Conservation (phyloP, 2,113 vertebrate species). For the Chionomys nivalis region DNA sequence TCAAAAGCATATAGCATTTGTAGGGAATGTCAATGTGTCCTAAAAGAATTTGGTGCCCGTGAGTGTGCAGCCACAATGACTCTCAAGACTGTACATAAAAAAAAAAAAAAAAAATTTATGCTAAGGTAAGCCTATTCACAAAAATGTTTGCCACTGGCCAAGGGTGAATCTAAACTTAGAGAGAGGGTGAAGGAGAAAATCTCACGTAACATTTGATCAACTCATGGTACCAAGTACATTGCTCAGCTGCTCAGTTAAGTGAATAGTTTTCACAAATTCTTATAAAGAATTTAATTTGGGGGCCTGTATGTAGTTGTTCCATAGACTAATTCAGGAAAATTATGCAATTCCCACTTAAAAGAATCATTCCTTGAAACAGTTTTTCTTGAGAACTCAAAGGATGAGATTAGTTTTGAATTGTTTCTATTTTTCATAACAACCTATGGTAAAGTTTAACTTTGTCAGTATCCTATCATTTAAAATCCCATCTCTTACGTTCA, state of each 20-base stretch:
- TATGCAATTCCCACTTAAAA: not conserved
- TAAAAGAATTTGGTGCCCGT: not conserved
- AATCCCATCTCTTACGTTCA: not conserved
- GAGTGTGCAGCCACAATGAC: fast-evolving
- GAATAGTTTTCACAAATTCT: not conserved
- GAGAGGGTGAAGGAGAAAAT: not conserved
- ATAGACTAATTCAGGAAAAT: not conserved
- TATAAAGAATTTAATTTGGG: not conserved
- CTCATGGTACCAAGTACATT: not conserved
- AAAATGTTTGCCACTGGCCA: not conserved
- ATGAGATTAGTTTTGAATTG: not conserved
- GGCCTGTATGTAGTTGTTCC: fast-evolving
- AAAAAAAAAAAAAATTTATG: not conserved
- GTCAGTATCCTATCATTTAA: not conserved
- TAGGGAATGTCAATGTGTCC: not conserved
- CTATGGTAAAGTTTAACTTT: not conserved
- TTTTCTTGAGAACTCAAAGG: not conserved
- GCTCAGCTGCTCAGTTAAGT: not conserved
- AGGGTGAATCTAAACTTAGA: not conserved
- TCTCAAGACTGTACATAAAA: not conserved
- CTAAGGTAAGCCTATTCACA: not conserved
- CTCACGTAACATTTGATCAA: not conserved
- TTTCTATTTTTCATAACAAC: not conserved
- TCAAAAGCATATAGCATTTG: not conserved
- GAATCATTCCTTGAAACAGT: fast-evolving